phyloP scores from a whole-genome alignment of 2,113 vertebrate species.

The Chaetura pelagica region DNA sequence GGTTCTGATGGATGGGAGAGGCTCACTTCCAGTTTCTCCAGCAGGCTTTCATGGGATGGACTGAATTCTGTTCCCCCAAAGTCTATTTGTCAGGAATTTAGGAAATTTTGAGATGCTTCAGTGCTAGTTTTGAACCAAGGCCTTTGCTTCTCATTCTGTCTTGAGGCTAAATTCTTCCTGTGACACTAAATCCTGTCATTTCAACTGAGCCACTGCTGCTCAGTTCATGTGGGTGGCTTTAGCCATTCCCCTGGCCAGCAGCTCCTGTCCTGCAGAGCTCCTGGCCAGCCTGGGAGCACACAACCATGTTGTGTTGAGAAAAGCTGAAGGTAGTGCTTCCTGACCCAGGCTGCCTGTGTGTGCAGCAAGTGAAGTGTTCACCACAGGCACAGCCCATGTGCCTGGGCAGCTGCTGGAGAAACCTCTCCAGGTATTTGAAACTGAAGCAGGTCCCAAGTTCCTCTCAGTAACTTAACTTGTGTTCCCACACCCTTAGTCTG shows the following conservation, averaged over 20 bases:
- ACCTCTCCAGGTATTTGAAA: neutral
- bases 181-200: accelerated
- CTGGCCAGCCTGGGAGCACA: neutral
- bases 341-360: accelerated
- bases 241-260: neutral
- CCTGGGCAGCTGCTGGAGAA: neutral
- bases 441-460: neutral
- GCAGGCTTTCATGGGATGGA: neutral
- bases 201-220: neutral
- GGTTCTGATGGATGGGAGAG: neutral
- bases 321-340: neutral
- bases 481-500: neutral
- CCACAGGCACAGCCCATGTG: accelerated
- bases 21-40: neutral
- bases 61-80: neutral
- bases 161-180: neutral
- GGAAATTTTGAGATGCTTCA: neutral
- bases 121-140: neutral
- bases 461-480: neutral
- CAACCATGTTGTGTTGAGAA: neutral
- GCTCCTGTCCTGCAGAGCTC: neutral
- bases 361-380: neutral
- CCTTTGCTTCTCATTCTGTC: neutral
- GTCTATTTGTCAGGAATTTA: neutral
- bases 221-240: neutral